Evolutionary conservation across 37 sponge, comb jelly and placozoan species (phyloP).

Genomic region (Chondrosia reniformis): DNA sequence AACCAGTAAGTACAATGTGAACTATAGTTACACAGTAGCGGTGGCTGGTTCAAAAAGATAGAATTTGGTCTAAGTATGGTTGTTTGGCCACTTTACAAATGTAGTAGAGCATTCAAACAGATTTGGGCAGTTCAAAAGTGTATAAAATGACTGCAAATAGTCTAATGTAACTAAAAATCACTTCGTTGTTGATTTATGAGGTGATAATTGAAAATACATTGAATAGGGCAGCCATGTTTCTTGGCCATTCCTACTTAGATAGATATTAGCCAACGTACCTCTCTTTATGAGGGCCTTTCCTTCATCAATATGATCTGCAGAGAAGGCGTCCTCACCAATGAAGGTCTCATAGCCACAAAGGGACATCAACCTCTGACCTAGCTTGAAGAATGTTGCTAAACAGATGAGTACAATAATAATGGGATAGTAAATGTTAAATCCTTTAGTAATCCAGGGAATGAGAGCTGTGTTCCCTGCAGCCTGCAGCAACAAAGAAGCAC

Average conservation of each 20-base stretch:
- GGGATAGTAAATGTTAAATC: conserved; percentile 91
- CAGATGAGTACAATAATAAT: conserved; percentile 76
- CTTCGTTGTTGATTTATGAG: too few relatives aligned
- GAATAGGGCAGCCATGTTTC: background rate
- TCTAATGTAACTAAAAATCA: too few relatives aligned
- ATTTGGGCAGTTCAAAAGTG: too few relatives aligned
- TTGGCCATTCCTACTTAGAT: background rate
- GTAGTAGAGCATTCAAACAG: too few relatives aligned
- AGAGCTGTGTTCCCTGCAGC: conserved; percentile 74
- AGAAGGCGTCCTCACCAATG: conserved; percentile 86
- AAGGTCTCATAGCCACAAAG: conserved; percentile 87
- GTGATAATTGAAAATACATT: background rate
- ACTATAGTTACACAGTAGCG: too few relatives aligned
- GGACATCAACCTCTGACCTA: conserved; percentile 71
- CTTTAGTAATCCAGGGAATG: conserved; percentile 74
- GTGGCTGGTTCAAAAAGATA: too few relatives aligned
- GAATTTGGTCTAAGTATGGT: too few relatives aligned
- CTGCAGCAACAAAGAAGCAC: conserved; percentile 18
- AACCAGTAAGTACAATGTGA: too few relatives aligned
- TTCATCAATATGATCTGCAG: conserved; percentile 84
- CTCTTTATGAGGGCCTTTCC: conserved; percentile 85
- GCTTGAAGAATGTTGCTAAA: conserved; percentile 74
- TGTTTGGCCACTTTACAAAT: too few relatives aligned
- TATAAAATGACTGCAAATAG: too few relatives aligned
- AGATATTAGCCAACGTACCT: conserved; percentile 38